phyloP scores from a whole-genome alignment of 2,888 invertebrate genomes.

The Philopedon plagiatum region DNA sequence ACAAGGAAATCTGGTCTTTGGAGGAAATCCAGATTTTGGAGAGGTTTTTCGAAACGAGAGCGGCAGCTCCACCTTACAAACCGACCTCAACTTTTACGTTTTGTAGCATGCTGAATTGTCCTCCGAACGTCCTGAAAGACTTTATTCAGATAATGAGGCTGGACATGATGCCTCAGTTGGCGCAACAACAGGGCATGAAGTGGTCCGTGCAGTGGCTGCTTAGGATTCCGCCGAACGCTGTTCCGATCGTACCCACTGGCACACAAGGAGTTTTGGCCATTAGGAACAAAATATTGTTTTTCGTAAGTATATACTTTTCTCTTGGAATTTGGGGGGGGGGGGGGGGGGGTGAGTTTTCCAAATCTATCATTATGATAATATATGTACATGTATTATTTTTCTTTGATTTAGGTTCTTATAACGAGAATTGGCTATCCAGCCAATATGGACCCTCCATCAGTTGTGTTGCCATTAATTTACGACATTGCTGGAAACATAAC shows the following conservation, averaged over 20 bases:
- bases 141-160: conserved; percentile 89
- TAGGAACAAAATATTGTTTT: conserved; percentile 91
- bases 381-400: no score
- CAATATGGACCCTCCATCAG: conserved; percentile 77
- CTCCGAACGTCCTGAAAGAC: conserved; percentile 89
- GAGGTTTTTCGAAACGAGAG: conserved; percentile 92
- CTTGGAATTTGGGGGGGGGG: no score
- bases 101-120: conserved; percentile 87
- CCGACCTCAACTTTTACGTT: conserved; percentile 91
- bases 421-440: conserved; percentile 77
- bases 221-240: conserved; percentile 90
- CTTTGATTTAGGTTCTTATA: conserved; percentile 77
- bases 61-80: conserved; percentile 92
- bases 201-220: conserved; percentile 95
- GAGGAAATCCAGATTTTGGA: conserved; percentile 93
- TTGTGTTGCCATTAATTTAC: conserved; percentile 92
- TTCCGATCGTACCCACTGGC: conserved; percentile 91
- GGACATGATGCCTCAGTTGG: conserved; percentile 74
- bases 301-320: conserved; percentile 84
- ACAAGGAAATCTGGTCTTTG: conserved; percentile 87
- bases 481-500: conserved; percentile 90
- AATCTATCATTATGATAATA: no score
- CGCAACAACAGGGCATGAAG: conserved; percentile 77
- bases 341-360: no score
- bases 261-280: conserved; percentile 89